Evolutionary conservation across 2,113 vertebrate species (phyloP).

Genomic region (Vimba vimba): DNA sequence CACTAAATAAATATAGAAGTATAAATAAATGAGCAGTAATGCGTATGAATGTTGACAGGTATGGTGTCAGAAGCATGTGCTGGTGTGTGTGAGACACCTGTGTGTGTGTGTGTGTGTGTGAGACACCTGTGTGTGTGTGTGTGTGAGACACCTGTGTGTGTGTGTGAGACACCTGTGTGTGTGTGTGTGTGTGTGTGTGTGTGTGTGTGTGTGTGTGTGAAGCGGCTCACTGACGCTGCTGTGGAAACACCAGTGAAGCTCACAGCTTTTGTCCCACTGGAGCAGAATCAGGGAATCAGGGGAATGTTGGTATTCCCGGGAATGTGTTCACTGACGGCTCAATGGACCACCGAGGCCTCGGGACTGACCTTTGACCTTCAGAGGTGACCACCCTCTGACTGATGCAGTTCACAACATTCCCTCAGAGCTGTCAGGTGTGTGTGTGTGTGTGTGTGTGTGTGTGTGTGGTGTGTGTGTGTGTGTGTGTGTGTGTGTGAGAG

Average conservation of each 20-base stretch:
- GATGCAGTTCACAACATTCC: slow-evolving; percentile 45
- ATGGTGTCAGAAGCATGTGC: not conserved
- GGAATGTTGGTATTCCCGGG: slow-evolving; percentile 77
- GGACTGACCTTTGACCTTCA: slow-evolving; percentile 69
- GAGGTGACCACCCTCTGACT: slow-evolving; percentile 60
- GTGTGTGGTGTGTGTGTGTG: slow-evolving; percentile 44
- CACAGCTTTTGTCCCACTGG: slow-evolving; percentile 68
- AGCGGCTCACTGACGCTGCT: not conserved
- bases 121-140: slow-evolving; percentile 23
- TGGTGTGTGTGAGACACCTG: not conserved
- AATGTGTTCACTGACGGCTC: slow-evolving; percentile 74
- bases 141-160: slow-evolving; percentile 5
- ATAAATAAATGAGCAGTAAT: too few species aligned
- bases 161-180: slow-evolving; percentile 1
- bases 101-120: slow-evolving; percentile 33
- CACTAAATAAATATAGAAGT: too few species aligned
- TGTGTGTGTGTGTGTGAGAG: not conserved
- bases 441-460: slow-evolving; percentile 32
- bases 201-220: slow-evolving; percentile 16
- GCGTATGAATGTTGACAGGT: not conserved
- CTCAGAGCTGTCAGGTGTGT: slow-evolving; percentile 45
- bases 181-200: too few species aligned
- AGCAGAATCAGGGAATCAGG: slow-evolving; percentile 64
- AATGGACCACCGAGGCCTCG: slow-evolving; percentile 66
- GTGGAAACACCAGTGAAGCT: slow-evolving; percentile 45